Conservation (phyloP, 2,113 vertebrate genomes). For the Anhinga anhinga region DNA sequence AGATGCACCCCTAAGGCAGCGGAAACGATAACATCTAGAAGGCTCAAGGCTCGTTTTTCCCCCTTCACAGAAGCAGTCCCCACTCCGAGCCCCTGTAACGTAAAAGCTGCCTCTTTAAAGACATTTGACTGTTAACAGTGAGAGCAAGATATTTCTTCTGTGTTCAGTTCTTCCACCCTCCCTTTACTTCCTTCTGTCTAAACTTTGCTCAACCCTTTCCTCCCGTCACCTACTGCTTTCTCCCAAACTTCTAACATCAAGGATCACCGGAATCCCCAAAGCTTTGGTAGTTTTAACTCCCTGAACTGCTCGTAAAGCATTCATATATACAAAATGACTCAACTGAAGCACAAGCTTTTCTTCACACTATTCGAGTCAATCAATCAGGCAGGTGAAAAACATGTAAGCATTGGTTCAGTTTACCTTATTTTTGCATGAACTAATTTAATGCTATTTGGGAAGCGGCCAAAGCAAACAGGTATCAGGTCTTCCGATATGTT, state of each 20-base stretch:
- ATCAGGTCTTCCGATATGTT: neutral
- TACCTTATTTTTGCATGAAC: neutral
- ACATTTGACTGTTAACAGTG: neutral
- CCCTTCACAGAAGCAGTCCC: neutral
- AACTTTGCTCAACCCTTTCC: neutral
- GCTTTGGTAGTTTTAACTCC: neutral
- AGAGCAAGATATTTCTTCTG: neutral
- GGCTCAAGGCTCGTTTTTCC: neutral
- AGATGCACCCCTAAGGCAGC: neutral
- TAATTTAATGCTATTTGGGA: neutral
- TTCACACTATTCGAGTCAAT: rapidly evolving
- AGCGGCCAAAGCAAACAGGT: neutral
- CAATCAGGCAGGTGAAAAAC: neutral
- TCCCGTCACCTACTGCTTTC: neutral
- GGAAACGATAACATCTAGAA: neutral
- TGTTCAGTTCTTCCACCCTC: neutral
- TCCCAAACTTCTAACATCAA: neutral
- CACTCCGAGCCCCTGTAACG: neutral
- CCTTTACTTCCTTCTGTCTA: neutral
- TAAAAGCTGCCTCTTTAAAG: neutral
- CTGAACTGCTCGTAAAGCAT: neutral
- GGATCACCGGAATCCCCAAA: neutral
- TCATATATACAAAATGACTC: neutral
- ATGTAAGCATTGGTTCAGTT: neutral
- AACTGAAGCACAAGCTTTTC: neutral